A percentile compares a stretch with the other conserved stretches of the same genome.
Conservation (phyloP, 1,140 invertebrate species). For the Trichoplusia ni region DNA sequence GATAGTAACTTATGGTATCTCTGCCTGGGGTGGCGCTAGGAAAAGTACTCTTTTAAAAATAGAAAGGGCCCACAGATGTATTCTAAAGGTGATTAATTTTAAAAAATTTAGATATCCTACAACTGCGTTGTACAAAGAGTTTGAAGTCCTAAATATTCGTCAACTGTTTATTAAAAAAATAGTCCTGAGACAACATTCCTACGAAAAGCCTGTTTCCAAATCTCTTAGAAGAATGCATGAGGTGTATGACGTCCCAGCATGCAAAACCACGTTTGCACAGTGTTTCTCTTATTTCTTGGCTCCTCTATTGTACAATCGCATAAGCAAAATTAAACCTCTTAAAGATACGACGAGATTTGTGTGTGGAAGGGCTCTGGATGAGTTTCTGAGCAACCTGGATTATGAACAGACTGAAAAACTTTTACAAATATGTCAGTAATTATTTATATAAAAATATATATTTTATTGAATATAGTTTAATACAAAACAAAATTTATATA, state of each 20-base stretch:
- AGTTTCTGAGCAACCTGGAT: neutral
- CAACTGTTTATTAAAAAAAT: slow-evolving; percentile 15
- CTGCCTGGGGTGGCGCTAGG: slow-evolving; percentile 15
- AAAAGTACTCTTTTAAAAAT: slow-evolving; percentile 19
- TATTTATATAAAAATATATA: no score
- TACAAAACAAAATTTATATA: no score
- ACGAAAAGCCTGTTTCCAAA: neutral
- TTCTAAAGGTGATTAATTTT: slow-evolving; percentile 21
- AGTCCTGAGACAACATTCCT: neutral
- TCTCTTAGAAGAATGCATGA: neutral
- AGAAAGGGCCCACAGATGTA: slow-evolving; percentile 16
- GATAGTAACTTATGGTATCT: slow-evolving; percentile 20
- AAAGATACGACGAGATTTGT: slow-evolving; percentile 4
- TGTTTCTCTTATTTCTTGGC: slow-evolving; percentile 9
- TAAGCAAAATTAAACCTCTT: slow-evolving; percentile 4
- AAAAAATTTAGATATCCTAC: slow-evolving; percentile 19
- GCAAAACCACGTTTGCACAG: slow-evolving; percentile 2
- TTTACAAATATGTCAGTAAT: neutral
- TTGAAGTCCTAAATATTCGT: slow-evolving; percentile 10
- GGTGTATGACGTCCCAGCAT: slow-evolving; percentile 9
- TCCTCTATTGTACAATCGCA: slow-evolving; percentile 6
- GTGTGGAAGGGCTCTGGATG: slow-evolving; percentile 2
- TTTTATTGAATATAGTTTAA: no score
- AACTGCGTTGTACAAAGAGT: slow-evolving; percentile 15
- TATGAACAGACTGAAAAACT: neutral